Base-by-base conservation (phyloP, 2,797 vertebrate species). In the Carcharodon carcharias region DNA sequence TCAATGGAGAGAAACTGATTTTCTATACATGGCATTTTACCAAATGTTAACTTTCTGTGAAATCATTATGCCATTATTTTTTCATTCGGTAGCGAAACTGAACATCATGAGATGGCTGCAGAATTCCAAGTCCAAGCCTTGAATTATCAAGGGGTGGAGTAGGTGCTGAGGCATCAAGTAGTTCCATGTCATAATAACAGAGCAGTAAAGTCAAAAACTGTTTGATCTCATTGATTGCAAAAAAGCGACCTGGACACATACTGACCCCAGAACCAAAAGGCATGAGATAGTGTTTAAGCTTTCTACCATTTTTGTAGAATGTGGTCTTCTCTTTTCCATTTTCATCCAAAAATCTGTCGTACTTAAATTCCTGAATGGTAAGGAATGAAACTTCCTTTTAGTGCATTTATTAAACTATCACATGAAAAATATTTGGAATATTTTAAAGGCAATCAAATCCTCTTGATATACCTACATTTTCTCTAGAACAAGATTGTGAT, bases 201-300 rank as follows among this genome's bases (percentile, higher is more conserved):
- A 97, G 96, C 3, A 91, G 96, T 96, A 97, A 2, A 5, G 95
- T 61, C 56, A 97, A 96, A 91, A 97, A 97, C 87, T 96, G 96
- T 95, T 97, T 97, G 61, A 97, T 97, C 96, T 97, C 97, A 82
- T 97, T 96, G 45, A 97, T 88, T 7, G 97, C 97, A 58, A 97
- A 97, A 88, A 97, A 97, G 63, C 97, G 97, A 0, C 97, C 97
- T 4, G 97, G 97, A 54, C 97, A 97, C 96, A 97, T 96, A 40
- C 97, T 97, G 96, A 77, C 96, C 50, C 97, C 97, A 35, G 97
- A 97, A 54, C 97, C 97, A 63, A 97, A 97, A 0, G 97, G 97
- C 82, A 97, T 23, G 94, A 97, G 96, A 95, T 96, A 97, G 56
- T 96, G 61, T 54, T 97, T 97, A 16, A 97, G 93, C 71, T 91